phyloP scores from a whole-genome alignment of 1,140 invertebrate genomes.

The Ooceraea biroi region DNA sequence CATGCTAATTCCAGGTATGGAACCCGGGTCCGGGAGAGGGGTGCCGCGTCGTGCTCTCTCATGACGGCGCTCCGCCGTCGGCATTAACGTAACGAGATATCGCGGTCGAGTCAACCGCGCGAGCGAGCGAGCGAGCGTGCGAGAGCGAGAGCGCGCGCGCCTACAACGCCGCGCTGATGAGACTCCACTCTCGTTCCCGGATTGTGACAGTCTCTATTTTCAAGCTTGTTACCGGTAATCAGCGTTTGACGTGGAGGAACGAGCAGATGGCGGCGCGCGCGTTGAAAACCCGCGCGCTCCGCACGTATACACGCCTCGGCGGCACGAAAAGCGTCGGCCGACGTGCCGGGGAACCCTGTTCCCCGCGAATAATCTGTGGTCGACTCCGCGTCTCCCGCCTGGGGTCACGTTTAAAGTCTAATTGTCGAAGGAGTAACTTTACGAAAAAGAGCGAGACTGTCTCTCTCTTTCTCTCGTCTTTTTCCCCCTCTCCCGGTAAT shows the following conservation, averaged over 20 bases:
- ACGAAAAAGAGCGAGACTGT: not conserved
- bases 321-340: conserved; percentile 24
- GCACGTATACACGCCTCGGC: not conserved
- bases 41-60: conserved; percentile 68
- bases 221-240: conserved; percentile 58
- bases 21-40: too few relatives aligned
- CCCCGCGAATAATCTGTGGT: not conserved
- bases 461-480: too few relatives aligned
- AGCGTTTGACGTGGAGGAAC: conserved; percentile 56
- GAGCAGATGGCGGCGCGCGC: conserved; percentile 39
- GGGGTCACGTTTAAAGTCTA: not conserved
- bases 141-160: conserved; percentile 9
- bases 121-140: not conserved
- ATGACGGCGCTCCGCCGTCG: conserved; percentile 66
- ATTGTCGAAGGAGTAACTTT: not conserved
- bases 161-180: conserved; percentile 61
- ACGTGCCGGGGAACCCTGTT: not conserved
- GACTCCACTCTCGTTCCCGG: conserved; percentile 55
- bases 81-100: conserved; percentile 76
- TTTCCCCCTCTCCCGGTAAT: not conserved
- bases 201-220: conserved; percentile 63
- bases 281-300: conserved; percentile 6
- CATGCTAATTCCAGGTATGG: conserved; percentile 76
- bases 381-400: not conserved
- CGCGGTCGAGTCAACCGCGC: conserved; percentile 57